A percentile compares a stretch with the other conserved stretches of the same genome.
These are phyloP conservation scores for Hemichromis elongatus DNA, from an alignment of 2,113 vertebrate species.

Conservation along the genomic window DNA sequence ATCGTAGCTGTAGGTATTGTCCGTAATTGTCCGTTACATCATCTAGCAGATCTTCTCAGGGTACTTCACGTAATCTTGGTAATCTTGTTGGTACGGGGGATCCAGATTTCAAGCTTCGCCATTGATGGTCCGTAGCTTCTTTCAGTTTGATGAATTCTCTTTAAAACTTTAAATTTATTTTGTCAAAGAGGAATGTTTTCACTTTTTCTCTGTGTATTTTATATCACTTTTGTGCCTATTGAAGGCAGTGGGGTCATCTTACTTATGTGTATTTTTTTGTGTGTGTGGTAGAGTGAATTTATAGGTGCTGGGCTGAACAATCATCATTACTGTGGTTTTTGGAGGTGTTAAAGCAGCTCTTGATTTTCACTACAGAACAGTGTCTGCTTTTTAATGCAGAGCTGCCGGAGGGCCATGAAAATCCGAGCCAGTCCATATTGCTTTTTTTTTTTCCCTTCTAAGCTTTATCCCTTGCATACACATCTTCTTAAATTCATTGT, in stretches of 20 bases:
- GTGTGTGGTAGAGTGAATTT: background rate
- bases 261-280: background rate
- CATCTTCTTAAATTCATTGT: background rate
- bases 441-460: background rate
- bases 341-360: background rate
- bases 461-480: background rate
- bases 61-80: too few species aligned
- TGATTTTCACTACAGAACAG: background rate
- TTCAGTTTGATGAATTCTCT: background rate
- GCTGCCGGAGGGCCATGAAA: background rate
- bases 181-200: background rate
- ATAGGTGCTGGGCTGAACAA: background rate
- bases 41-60: too few species aligned
- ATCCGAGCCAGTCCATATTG: background rate
- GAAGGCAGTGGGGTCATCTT: background rate
- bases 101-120: too few species aligned
- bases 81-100: too few species aligned
- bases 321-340: background rate
- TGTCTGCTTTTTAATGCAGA: background rate
- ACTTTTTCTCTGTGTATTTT: background rate
- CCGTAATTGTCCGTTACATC: too few species aligned
- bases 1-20: too few species aligned
- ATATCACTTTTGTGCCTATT: background rate
- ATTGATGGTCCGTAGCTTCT: background rate
- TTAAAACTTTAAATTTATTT: background rate